Base-by-base conservation (phyloP, 2,888 invertebrate genomes). In the Drosophila pegasa region DNA sequence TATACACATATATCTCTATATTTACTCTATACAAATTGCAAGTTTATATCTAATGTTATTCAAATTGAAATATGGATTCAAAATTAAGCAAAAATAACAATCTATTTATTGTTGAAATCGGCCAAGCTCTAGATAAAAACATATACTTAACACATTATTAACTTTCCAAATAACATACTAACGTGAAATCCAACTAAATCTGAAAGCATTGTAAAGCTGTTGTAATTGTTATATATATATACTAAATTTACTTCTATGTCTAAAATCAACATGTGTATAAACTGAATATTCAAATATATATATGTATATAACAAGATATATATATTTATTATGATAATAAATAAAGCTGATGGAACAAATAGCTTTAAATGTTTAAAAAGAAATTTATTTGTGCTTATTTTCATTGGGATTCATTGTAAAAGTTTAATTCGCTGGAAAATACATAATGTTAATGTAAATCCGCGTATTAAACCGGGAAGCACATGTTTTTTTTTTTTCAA, bases 281-380 rank as follows among this genome's bases (percentile, higher is more conserved):
- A 48, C 10, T 58, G 61, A 58, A 59, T 64, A 61, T 18, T 14
- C 6, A 20, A 6, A 16, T n/a, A 14, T 37, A 75, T 45, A 69
- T 65, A 69, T 47, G n/a, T 25, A 29, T 50, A 51, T 57, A 56
- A 54, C 47, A 69, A 50, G 40, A 52, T 33, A 48, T 64, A 48
- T 18, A 31, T 29, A 57, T 61, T 51, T 75, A 71, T 57, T 62
- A 50, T 16, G 20, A 22, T 22, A 35, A 50, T 50, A 50, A 54
- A 55, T 55, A 66, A 48, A 31, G 20, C 71, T 82, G 80, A 75
- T 52, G 81, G 74, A 71, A 71, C 47, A 48, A 87, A 84, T 81
- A 87, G 87, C 83, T 84, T 84, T 84, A 84, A 84, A 79, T 79
- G 85, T 84, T 78, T 66, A 67, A 80, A 80, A 63, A 47, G 1